Base-by-base conservation (phyloP, 2,113 vertebrate species). In the Gymnogyps californianus region DNA sequence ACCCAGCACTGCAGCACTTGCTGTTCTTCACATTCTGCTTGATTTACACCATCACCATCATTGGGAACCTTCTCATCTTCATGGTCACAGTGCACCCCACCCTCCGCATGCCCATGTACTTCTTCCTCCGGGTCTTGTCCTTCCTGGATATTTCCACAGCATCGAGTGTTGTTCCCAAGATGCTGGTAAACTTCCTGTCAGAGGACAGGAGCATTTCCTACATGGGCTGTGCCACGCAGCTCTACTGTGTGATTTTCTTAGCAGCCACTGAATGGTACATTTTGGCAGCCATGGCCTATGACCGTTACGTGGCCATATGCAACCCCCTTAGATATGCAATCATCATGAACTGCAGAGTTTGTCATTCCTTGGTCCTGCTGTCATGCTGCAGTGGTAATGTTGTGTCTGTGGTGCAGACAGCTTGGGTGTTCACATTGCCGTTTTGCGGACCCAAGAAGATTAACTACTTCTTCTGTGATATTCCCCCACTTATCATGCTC, bases 391-490 rank as follows among this genome's bases (percentile, higher is more conserved):
- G 81, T 18, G 89, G 93, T 42, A 57, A 25, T 1, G 55, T 77
- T 0, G 93, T 93, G 40, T 87, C 92, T 11, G 40, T 95, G 54
- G 36, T 96, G 47, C 93, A 95, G 55, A 93, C 88, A 51, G 58
- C 52, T 25, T 89, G 87, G 78, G 80, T 95, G 84, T 85, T 96
- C 29, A 24, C 62, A 1, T 2, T 97, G 76, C 4, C 62, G 0
- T 55, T 95, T 2, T 90, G 89, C 8, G 87, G 91, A 52, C 62
- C 52, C 61, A 83, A 47, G 36, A 79, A 65, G 6, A 77, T 95
- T 40, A 20, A 94, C 11, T 80, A 64, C 46, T 97, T 78, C 71
- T 97, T 94, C 83, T 97, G 96, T 69, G 89, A 97, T 58, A 61
- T 95, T 4, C 78, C 85, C 5, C 85, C 95, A 0, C 69, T 97